phyloP scores from a whole-genome alignment of 2,113 vertebrate species.

The Pseudolaguvia tuberculata region DNA sequence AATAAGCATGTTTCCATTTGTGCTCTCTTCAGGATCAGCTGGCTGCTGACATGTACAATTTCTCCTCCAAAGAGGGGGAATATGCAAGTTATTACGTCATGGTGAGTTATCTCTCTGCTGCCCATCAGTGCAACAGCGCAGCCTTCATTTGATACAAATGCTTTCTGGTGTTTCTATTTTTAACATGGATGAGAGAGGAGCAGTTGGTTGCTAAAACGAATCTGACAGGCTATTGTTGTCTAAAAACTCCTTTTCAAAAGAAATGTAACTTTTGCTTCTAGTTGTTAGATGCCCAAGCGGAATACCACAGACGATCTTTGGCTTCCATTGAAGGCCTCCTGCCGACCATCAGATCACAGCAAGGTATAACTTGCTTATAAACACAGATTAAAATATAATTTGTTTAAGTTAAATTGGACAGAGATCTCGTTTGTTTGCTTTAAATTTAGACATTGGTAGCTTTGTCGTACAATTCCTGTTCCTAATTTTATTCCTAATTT shows the following conservation, averaged over 20 bases:
- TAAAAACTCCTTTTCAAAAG: neutral
- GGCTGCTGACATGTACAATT: slow-evolving; percentile 93
- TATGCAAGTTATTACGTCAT: slow-evolving; percentile 83
- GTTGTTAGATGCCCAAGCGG: slow-evolving; percentile 96
- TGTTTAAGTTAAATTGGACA: neutral
- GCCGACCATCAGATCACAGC: slow-evolving; percentile 85
- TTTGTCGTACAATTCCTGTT: neutral
- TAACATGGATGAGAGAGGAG: too few relatives aligned
- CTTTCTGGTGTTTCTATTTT: neutral
- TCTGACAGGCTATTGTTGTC: neutral
- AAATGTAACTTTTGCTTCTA: slow-evolving; percentile 60
- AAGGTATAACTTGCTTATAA: slow-evolving; percentile 73
- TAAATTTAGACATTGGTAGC: too few relatives aligned
- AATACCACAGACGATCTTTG: slow-evolving; percentile 96
- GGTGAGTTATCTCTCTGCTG: slow-evolving; percentile 68
- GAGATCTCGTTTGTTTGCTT: neutral
- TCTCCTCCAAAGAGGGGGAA: slow-evolving; percentile 91
- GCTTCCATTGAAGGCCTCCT: slow-evolving; percentile 88
- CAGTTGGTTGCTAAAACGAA: too few relatives aligned
- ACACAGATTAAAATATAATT: neutral
- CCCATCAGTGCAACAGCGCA: neutral
- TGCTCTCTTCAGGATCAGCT: slow-evolving; percentile 81
- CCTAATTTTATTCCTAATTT: neutral
- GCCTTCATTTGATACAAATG: neutral
- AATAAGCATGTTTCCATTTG: neutral